Base-by-base conservation (phyloP, 1,140 invertebrate species). In the Neocloeon triangulifer region DNA sequence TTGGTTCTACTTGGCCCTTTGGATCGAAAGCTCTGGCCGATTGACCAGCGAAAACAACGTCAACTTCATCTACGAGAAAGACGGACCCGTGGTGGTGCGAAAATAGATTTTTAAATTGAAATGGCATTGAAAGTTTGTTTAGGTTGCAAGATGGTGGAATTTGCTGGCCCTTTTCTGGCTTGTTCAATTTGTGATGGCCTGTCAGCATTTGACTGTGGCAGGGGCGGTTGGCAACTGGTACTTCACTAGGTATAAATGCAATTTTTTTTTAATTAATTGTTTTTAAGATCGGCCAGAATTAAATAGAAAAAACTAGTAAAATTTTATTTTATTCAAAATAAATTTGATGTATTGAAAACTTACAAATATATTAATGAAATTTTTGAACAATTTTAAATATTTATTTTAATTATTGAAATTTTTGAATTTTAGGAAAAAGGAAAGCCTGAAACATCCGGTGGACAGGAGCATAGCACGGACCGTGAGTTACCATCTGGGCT, bases 201-300 rank as follows among this genome's bases (percentile, higher is more conserved):
- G 74, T 48, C 76, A 84, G 41, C 68, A 79, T 45, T 64, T 80
- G 50, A 58, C 77, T 0, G 66, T 81, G 25, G 71, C 72, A 21
- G 71, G 72, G n/a, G 61, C 73, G 18, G 69, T 81, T 6, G 58
- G 70, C 0, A 58, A 54, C 8, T 84, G 77, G 76, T 82, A 71
- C 44, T 84, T 80, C 42, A 66, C 66, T 15, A 69, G 72, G 74
- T 78, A 51, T 44, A 31, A 36, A 34, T 9, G 9, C 14, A 16
- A 32, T 9, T 23, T n/a, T 23, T 8, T 8, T 23, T 23, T 23
- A n/a, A 23, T 8, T 8, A 23, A 23, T 23, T n/a, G 8, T n/a
- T n/a, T n/a, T n/a, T n/a, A n/a, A n/a, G n/a, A n/a, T n/a, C n/a
- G n/a, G n/a, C n/a, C n/a, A n/a, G n/a, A n/a, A n/a, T n/a, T n/a